A percentile compares a stretch with the other conserved stretches of the same genome.
Conservation (phyloP, 2,113 vertebrate genomes). For the Proterorhinus semilunaris region DNA sequence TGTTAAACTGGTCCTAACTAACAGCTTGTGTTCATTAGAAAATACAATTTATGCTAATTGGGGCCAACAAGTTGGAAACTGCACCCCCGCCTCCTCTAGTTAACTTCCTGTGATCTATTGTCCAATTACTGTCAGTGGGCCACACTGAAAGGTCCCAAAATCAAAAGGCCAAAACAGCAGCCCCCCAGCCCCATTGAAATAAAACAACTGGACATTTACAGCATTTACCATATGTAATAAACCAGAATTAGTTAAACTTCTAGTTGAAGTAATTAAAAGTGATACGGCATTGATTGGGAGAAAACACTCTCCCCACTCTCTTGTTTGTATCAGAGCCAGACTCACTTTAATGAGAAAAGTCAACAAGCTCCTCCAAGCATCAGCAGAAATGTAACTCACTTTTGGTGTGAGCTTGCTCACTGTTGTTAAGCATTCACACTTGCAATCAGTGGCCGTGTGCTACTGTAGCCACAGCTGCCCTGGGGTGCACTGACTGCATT, state of each 20-base stretch:
- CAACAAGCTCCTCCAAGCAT: slow-evolving; percentile 26
- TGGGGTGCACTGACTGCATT: too few species aligned
- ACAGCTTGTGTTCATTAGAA: neutral
- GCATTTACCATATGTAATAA: slow-evolving; percentile 50
- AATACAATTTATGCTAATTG: neutral
- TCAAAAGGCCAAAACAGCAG: neutral
- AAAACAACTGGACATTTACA: slow-evolving; percentile 26
- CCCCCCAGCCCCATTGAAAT: neutral
- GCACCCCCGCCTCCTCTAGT: neutral
- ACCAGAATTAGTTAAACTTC: slow-evolving; percentile 64
- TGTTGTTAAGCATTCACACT: too few species aligned
- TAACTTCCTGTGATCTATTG: neutral
- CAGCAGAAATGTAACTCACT: neutral
- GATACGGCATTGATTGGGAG: slow-evolving; percentile 62
- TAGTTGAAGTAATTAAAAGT: slow-evolving; percentile 67
- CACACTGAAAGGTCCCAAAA: neutral
- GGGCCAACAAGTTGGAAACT: neutral
- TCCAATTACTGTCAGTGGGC: slow-evolving; percentile 1
- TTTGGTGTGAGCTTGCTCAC: neutral
- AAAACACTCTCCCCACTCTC: too few species aligned
- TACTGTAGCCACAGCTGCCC: too few species aligned
- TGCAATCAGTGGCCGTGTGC: too few species aligned
- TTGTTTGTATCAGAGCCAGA: slow-evolving; percentile 30
- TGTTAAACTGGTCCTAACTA: neutral
- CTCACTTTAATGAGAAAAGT: slow-evolving; percentile 56